Conservation (phyloP, 1,140 invertebrate species). For the Trachelipus rathkii region DNA sequence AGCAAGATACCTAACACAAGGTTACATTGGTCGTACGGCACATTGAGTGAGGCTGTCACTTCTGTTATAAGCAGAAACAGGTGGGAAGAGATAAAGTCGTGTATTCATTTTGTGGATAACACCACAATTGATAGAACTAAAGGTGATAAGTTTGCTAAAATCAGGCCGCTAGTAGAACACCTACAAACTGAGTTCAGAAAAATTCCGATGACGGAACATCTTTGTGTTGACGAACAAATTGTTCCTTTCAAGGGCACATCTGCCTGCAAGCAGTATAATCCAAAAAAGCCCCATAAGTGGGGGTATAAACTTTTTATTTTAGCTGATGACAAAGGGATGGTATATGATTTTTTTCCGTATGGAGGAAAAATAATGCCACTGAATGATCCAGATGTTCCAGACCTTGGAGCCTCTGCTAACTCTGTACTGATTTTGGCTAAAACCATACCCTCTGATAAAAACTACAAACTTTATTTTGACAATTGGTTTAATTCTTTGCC, state of each 20-base stretch:
- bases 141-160: constrained; percentile 5
- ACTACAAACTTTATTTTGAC: constrained; percentile 45
- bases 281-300: constrained; percentile 45
- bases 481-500: constrained; percentile 45
- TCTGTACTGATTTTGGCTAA: constrained; percentile 34
- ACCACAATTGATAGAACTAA: constrained; percentile 8
- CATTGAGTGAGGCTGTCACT: constrained; percentile 21
- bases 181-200: constrained; percentile 2
- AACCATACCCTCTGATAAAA: constrained; percentile 32
- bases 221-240: constrained; percentile 42
- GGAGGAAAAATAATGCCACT: constrained; percentile 40
- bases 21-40: constrained; percentile 6
- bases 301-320: constrained; percentile 44
- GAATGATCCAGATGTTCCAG: constrained; percentile 27
- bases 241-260: constrained; percentile 43
- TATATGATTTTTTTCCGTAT: constrained; percentile 44
- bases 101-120: constrained; percentile 30
- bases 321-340: constrained; percentile 35
- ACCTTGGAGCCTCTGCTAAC: constrained; percentile 42
- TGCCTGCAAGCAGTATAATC: constrained; percentile 42
- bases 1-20: not conserved
- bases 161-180: constrained; percentile 18
- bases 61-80: constrained; percentile 26
- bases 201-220: constrained; percentile 31
- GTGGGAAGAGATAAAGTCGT: constrained; percentile 29